Percentiles rank a stretch among this genome's conserved stretches.
Evolutionary conservation across 53 echinoderm and acorn worm species (phyloP).

Genomic region (Pentamera pediparva): DNA sequence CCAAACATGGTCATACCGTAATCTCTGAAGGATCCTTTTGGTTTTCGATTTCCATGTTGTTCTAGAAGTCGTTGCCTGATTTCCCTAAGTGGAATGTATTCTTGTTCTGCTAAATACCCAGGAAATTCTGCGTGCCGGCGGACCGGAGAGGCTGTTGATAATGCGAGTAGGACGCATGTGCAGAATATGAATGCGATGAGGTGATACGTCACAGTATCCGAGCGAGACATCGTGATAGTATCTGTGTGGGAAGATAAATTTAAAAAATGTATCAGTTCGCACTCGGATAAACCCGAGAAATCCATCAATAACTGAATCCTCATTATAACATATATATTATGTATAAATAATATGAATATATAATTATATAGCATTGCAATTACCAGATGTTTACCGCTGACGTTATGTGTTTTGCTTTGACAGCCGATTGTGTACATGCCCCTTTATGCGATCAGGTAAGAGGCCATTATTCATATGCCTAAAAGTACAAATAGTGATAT

Average conservation of each 20-base stretch:
- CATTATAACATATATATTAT: too few species aligned
- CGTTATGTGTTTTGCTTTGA: too few species aligned
- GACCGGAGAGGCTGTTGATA: constrained; percentile 24
- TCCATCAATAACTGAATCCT: too few species aligned
- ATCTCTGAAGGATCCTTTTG: not conserved
- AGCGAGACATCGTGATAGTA: constrained; percentile 21
- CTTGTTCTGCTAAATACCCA: constrained; percentile 14
- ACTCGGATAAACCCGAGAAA: too few species aligned
- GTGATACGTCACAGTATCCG: constrained; percentile 14
- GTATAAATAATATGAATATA: too few species aligned
- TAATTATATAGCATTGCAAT: too few species aligned
- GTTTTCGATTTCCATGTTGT: constrained; percentile 8
- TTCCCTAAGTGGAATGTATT: constrained; percentile 31
- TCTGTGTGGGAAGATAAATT: constrained; percentile 10
- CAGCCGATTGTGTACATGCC: too few species aligned
- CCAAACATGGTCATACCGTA: constrained; percentile 27
- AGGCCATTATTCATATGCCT: too few species aligned
- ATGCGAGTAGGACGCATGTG: constrained; percentile 17
- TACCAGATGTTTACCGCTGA: too few species aligned
- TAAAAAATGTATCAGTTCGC: too few species aligned
- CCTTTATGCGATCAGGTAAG: too few species aligned
- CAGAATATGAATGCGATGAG: constrained; percentile 16
- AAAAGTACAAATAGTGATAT: too few species aligned
- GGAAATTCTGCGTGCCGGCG: constrained; percentile 11
- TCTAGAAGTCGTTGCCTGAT: constrained; percentile 27